Evolutionary conservation across 2,888 invertebrate genomes (phyloP).

Genomic region (Nomada ferruginata): DNA sequence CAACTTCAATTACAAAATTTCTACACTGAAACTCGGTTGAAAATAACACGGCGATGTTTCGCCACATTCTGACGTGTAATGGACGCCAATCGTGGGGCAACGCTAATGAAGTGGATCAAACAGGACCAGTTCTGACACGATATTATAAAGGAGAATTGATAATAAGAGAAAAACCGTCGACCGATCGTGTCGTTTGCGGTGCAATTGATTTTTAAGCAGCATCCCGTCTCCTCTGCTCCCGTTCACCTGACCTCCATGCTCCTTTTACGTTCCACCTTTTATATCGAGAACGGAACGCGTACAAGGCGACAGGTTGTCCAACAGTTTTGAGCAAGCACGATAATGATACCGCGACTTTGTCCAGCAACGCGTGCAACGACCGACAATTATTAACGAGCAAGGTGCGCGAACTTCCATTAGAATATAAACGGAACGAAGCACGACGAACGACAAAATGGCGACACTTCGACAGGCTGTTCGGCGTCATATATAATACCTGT

Average conservation of each 20-base stretch:
- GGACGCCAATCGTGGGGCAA: constrained; percentile 11
- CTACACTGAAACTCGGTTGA: no score
- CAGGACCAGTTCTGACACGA: constrained; percentile 44
- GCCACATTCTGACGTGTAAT: neutral
- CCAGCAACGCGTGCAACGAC: constrained; percentile 31
- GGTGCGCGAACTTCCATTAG: constrained; percentile 16
- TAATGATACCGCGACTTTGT: constrained; percentile 29
- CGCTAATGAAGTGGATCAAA: constrained; percentile 37
- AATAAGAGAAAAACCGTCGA: constrained; percentile 1
- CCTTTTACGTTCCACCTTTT: neutral
- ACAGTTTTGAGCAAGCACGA: constrained; percentile 33
- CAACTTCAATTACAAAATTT: no score
- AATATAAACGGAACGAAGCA: constrained; percentile 36
- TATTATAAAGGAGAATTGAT: constrained; percentile 23
- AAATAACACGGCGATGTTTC: neutral
- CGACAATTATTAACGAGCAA: constrained; percentile 21
- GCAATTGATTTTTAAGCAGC: constrained; percentile 50
- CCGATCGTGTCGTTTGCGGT: constrained; percentile 18
- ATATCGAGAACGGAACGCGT: neutral
- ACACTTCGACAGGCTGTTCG: neutral
- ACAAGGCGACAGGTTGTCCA: constrained; percentile 32
- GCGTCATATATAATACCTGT: no score
- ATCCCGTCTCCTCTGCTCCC: neutral
- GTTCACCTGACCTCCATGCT: no score
- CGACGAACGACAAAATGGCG: constrained; percentile 33